These are phyloP conservation scores for Antrozous pallidus DNA, from an alignment of 2,797 vertebrate species.

Conservation along the genomic window DNA sequence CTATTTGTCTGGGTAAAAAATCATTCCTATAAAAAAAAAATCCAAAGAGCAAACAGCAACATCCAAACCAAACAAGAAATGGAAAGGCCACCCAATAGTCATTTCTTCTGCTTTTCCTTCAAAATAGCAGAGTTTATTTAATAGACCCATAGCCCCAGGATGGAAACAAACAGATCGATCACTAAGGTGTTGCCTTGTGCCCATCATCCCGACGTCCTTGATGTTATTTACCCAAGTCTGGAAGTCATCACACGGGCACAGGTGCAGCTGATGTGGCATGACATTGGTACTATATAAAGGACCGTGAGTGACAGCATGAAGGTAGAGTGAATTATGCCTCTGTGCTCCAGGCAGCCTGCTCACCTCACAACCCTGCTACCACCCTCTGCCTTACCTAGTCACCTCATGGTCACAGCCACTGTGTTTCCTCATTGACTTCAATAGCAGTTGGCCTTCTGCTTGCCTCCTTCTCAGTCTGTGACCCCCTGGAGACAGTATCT, in stretches of 20 bases:
- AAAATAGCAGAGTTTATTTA: slow-evolving; percentile 64
- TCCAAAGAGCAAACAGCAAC: slow-evolving; percentile 44
- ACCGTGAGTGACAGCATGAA: slow-evolving; percentile 47
- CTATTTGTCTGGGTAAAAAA: slow-evolving; percentile 26
- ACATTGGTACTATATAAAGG: slow-evolving; percentile 48
- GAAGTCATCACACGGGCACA: slow-evolving; percentile 58
- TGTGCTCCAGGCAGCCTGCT: neutral
- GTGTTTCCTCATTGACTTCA: neutral
- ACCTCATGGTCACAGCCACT: neutral
- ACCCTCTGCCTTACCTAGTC: neutral
- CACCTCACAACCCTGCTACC: neutral
- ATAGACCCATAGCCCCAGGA: slow-evolving; percentile 36
- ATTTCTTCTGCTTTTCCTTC: slow-evolving; percentile 56
- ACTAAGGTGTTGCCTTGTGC: neutral
- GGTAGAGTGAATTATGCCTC: slow-evolving; percentile 2
- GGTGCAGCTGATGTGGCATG: slow-evolving; percentile 68
- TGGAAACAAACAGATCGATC: slow-evolving; percentile 67
- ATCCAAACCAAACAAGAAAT: slow-evolving; percentile 54
- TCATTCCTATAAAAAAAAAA: neutral
- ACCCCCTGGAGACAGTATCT: neutral
- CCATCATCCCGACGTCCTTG: slow-evolving; percentile 39
- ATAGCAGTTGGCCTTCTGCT: neutral
- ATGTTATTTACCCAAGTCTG: slow-evolving; percentile 66
- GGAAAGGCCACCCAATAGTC: slow-evolving; percentile 15
- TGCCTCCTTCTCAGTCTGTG: neutral